A percentile compares a stretch with the other conserved stretches of the same genome.
Evolutionary conservation across 2,113 vertebrate genomes (phyloP).

Genomic region (Rhombomys opimus): DNA sequence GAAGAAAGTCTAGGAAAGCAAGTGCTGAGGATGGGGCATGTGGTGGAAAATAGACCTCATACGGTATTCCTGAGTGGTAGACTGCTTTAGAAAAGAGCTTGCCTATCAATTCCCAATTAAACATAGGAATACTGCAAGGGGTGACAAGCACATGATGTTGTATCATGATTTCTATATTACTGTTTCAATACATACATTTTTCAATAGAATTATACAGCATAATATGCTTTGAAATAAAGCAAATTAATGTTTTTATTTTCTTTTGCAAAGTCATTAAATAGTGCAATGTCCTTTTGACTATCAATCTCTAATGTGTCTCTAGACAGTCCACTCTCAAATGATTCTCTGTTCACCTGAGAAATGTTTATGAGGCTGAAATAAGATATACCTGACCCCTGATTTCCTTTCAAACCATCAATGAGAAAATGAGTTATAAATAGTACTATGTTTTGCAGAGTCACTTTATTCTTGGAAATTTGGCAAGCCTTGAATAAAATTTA

Average conservation of each 20-base stretch:
- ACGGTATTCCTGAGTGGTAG: no score
- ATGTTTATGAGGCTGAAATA: not conserved
- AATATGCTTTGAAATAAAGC: not conserved
- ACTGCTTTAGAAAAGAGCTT: not conserved
- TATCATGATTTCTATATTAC: not conserved
- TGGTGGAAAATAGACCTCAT: not conserved
- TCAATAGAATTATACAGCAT: not conserved
- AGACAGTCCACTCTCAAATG: not conserved
- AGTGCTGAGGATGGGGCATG: not conserved
- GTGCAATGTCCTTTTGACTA: not conserved
- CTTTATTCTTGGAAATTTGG: conserved; percentile 43
- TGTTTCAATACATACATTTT: conserved; percentile 24
- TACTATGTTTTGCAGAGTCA: not conserved
- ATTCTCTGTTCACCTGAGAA: not conserved
- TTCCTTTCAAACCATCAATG: conserved; percentile 4
- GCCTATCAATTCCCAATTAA: not conserved
- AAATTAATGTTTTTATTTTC: not conserved
- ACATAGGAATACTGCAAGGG: not conserved
- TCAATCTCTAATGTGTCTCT: not conserved
- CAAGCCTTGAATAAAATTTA: not conserved
- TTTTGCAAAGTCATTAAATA: not conserved
- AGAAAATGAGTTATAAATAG: conserved; percentile 3
- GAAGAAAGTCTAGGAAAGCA: not conserved
- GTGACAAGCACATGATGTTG: not conserved
- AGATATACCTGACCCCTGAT: not conserved